Percentiles rank a stretch among this genome's conserved stretches.
These are phyloP conservation scores for Trissolcus japonicus DNA, from an alignment of 2,888 invertebrate species.

Conservation along the genomic window DNA sequence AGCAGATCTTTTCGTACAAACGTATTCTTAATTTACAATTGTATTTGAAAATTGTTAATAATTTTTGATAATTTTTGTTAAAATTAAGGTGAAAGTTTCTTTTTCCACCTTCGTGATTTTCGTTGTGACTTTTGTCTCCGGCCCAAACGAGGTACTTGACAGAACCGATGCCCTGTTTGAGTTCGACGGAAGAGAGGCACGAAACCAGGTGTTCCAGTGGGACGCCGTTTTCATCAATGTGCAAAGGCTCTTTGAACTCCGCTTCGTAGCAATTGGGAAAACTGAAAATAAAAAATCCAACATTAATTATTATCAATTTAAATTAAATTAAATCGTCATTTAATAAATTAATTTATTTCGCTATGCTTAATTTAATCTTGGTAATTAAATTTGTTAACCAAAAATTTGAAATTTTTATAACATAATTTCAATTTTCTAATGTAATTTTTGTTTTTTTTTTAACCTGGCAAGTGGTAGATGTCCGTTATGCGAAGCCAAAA, in stretches of 20 bases:
- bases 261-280: slow-evolving; percentile 89
- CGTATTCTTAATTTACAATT: no score
- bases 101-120: slow-evolving; percentile 70
- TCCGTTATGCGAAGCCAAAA: slow-evolving; percentile 86
- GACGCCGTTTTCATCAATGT: slow-evolving; percentile 85
- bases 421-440: background rate
- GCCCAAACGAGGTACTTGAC: slow-evolving; percentile 79
- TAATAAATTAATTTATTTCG: no score
- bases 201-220: slow-evolving; percentile 93
- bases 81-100: no score
- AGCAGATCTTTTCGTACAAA: no score
- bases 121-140: slow-evolving; percentile 67
- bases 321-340: no score
- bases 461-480: slow-evolving; percentile 88
- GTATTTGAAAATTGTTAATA: no score
- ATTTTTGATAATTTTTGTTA: no score
- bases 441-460: background rate
- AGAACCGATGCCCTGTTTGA: slow-evolving; percentile 77
- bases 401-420: no score
- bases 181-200: slow-evolving; percentile 85
- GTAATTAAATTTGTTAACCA: no score
- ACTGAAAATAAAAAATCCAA: slow-evolving; percentile 75
- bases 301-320: background rate
- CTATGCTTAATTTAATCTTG: no score
- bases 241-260: slow-evolving; percentile 81